These are phyloP conservation scores for Yponomeuta evonymella DNA, from an alignment of 2,888 invertebrate species.

Conservation along the genomic window DNA sequence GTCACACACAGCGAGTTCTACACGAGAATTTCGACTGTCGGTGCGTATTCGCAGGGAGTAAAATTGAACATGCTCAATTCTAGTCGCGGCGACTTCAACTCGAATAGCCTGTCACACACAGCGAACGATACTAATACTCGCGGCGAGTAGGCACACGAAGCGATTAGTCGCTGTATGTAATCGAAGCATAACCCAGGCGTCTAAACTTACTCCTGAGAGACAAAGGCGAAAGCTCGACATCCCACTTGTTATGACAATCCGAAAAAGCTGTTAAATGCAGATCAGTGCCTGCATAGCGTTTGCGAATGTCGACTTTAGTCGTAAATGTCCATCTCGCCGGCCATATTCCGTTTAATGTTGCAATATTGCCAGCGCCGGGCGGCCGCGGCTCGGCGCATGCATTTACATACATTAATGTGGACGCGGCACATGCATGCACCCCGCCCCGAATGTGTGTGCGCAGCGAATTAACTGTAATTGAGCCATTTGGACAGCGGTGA, in stretches of 20 bases:
- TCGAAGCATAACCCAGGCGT: background rate
- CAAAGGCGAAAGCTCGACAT: background rate
- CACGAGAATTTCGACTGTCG: too few species aligned
- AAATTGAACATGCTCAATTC: too few species aligned
- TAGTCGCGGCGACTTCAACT: too few species aligned
- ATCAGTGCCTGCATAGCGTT: slow-evolving; percentile 54
- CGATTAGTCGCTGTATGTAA: too few species aligned
- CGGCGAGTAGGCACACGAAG: too few species aligned
- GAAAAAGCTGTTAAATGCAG: slow-evolving; percentile 46
- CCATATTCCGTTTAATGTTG: slow-evolving; percentile 72
- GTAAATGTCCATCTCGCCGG: slow-evolving; percentile 67
- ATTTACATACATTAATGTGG: slow-evolving; percentile 74
- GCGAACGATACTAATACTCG: too few species aligned
- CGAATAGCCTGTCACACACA: too few species aligned
- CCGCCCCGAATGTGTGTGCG: slow-evolving; percentile 70
- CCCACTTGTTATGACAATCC: background rate
- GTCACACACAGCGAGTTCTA: too few species aligned
- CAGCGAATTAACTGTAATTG: slow-evolving; percentile 75
- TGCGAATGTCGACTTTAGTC: slow-evolving; percentile 68
- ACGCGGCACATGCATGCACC: slow-evolving; percentile 55
- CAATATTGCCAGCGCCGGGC: slow-evolving; percentile 69
- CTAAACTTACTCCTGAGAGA: background rate
- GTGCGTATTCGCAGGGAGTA: too few species aligned
- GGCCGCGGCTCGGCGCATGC: slow-evolving; percentile 68
- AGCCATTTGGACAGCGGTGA: slow-evolving; percentile 68